phyloP scores from a whole-genome alignment of 1,140 invertebrate species.

The Colletes gigas region DNA sequence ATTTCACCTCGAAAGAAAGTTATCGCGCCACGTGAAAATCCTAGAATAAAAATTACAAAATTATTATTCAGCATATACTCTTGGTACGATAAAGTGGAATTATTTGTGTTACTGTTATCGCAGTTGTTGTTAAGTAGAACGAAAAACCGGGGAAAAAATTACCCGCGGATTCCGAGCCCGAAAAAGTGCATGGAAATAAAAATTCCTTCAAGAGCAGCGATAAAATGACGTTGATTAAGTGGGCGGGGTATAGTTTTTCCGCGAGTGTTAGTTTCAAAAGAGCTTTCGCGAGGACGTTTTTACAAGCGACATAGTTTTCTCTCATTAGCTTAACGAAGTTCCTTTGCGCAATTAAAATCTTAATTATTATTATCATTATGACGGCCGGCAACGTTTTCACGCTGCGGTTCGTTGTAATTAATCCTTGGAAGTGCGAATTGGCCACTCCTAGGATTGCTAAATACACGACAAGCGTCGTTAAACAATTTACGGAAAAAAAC shows the following conservation, averaged over 20 bases:
- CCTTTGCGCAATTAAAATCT: conserved; percentile 40
- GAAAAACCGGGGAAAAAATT: no score
- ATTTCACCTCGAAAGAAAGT: no score
- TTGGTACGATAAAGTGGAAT: no score
- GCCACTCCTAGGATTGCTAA: neutral
- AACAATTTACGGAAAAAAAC: neutral
- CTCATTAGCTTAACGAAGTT: conserved; percentile 47
- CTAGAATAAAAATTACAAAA: no score
- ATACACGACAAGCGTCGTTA: neutral
- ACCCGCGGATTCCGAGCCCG: no score
- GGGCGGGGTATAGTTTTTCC: neutral
- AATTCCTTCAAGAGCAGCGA: neutral
- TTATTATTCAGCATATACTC: no score
- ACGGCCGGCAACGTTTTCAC: neutral
- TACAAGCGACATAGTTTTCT: neutral
- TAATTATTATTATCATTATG: conserved; percentile 43
- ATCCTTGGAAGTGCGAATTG: neutral
- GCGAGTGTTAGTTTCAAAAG: neutral
- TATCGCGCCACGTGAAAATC: no score
- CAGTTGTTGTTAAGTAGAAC: no score
- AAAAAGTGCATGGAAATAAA: neutral
- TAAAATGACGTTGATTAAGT: conserved; percentile 39
- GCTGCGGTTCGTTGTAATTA: conserved; percentile 4
- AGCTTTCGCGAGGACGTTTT: neutral
- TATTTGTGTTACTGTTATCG: no score